Evolutionary conservation across 2,888 invertebrate species (phyloP), one percentile per base, ranked within the genome.

Genomic region (Neuroscelio doddi): DNA sequence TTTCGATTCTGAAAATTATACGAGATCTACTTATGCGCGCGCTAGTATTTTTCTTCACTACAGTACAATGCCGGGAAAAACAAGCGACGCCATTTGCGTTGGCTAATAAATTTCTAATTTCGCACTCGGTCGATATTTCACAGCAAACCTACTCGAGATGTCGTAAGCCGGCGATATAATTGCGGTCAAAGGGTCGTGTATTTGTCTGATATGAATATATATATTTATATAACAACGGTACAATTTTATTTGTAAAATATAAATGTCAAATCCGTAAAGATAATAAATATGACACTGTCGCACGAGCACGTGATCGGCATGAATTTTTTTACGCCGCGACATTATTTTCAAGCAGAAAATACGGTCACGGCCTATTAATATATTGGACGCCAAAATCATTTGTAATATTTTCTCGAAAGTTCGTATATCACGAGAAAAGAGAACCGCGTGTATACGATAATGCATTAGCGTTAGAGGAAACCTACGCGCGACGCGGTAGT

Each of bases 401-500:
- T 21, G 30, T 3, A 30, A 30, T 30, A 9, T 30, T 38, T 38
- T 17, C 38, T 38, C 38, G 38, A 36, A 36, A 14, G 12, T 36
- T 36, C 38, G 38, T 16, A 38, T 4, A 10, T 3, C 2, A 9
- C 16, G n/a, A 14, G 7, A n/a, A n/a, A n/a, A n/a, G n/a, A n/a
- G n/a, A n/a, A 5, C n/a, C 36, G 36, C n/a, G 12, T 36, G 15
- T 12, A 10, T 21, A 5, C 21, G 21, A 21, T 5, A 21, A 21
- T 21, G 21, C 21, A 21, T n/a, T n/a, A n/a, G n/a, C 21, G 21
- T 2, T 21, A 21, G 12, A 30, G 41, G 64, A 66, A 69, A 68
- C 68, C 70, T 59, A 64, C 16, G 38, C 38, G 38, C 57, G 46
- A 42, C 62, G 64, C 44, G 62, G 63, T 74, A 74, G 78, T 77